Base-by-base conservation (phyloP, 92 coral and sea anemone genomes). In the Porites rus region DNA sequence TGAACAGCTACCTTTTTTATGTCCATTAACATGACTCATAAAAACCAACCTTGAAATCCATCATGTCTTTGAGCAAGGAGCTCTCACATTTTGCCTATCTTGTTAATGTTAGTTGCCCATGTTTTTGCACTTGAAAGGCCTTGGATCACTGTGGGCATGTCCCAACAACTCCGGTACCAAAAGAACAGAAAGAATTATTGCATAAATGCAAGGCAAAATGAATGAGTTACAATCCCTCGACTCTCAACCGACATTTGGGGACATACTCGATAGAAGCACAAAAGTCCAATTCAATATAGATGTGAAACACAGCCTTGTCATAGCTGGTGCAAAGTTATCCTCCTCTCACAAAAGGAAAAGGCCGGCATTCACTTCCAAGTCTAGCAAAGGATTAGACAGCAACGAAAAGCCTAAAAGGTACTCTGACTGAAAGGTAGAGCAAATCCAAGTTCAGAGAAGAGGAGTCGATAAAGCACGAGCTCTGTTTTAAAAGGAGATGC, bases 191-290 rank as follows among this genome's bases (percentile, higher is more conserved):
- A 13, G 75, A 38, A 71, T 66, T 9, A n/a, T 88, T 6, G 68
- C 81, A 10, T 89, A 85, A 67, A 72, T 85, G 76, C 93, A 90
- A 72, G 93, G 90, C 18, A 90, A 90, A 65, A 85, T 83, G 0
- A 90, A 31, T 54, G 79, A 90, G 22, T 8, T 85, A 0, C 93
- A 90, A 74, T 90, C 79, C 3, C 83, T 85, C 10, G 93, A 90
- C 67, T 50, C 87, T 6, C 93, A 90, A 25, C 93, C 93, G n/a
- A 84, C 93, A 0, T 85, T 72, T 79, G 93, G 59, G 0, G 87
- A 90, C 20, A 88, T 88, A 85, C 79, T 88, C 14, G 70, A 82
- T 58, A 82, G 80, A 71, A 67, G 79, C 38, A 59, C 86, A 7
- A 84, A 75, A 51, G 88, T 89, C 11, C 89, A 84, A 61, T 90